These are phyloP conservation scores for Caenorhabditis afra DNA, from an alignment of 2,888 invertebrate species.

Conservation along the genomic window DNA sequence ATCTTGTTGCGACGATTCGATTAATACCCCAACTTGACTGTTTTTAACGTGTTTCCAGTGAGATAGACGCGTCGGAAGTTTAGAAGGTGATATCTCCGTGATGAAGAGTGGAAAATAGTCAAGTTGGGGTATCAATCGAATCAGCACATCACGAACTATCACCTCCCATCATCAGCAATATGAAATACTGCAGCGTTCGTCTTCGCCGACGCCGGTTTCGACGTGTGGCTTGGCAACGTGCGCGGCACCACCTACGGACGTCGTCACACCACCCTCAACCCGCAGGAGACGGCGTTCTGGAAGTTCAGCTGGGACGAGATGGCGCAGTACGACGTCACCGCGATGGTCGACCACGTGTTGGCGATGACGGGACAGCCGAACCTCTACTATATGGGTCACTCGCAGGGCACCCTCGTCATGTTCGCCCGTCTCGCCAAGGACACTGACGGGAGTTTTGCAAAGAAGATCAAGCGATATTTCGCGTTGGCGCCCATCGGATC, in stretches of 20 bases:
- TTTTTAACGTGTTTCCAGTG: no score
- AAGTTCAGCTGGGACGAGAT: constrained; percentile 89
- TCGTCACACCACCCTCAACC: constrained; percentile 60
- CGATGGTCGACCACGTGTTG: constrained; percentile 86
- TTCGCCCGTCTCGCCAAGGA: constrained; percentile 70
- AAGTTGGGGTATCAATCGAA: no score
- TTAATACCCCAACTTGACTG: no score
- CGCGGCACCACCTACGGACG: constrained; percentile 70
- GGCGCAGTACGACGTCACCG: constrained; percentile 90
- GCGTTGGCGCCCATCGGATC: constrained; percentile 78
- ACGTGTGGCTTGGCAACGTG: constrained; percentile 81
- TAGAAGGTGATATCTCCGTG: no score
- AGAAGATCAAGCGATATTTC: constrained; percentile 78
- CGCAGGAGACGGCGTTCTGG: constrained; percentile 67
- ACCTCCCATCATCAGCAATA: no score
- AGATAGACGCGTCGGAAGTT: no score
- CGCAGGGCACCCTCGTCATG: constrained; percentile 84
- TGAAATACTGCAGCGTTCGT: constrained; percentile 78
- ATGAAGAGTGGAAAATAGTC: no score
- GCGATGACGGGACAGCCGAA: constrained; percentile 84
- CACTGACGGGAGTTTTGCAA: constrained; percentile 62
- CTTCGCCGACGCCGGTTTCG: constrained; percentile 84
- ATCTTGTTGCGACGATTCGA: background rate
- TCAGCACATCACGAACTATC: background rate
- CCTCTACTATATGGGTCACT: constrained; percentile 90